Base-by-base conservation (phyloP, 2,113 vertebrate species). In the Callocephalon fimbriatum region DNA sequence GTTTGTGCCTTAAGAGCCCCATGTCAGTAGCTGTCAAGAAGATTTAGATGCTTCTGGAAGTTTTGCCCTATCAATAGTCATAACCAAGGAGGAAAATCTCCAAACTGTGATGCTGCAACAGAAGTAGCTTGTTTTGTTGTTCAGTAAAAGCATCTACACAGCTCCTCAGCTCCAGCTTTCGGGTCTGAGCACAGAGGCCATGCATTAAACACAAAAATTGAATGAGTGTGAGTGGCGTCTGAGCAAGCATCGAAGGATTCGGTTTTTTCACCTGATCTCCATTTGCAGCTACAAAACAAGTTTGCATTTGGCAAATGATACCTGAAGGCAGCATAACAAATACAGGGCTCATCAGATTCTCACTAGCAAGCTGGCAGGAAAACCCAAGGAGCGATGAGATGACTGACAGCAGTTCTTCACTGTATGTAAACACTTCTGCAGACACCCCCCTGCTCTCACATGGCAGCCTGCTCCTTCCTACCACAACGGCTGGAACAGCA, bases 391-490 rank as follows among this genome's bases (percentile, higher is more conserved):
- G 68, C 6, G 2, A 93, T 67, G 63, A 59, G 20, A 58, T n/a
- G 84, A 96, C 51, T 79, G 95, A 86, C 88, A 83, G 68, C 32
- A 81, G 50, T 67, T 94, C 67, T 95, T 75, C 42, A 50, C 25
- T 93, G 50, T 63, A 62, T 63, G 70, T 47, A 93, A 94, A 92
- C 85, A 93, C 66, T 85, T 87, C 35, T 82, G 63, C 53, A 83
- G 47, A 66, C 53, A 80, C 6, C 12, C 7, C 15, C 29, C 32
- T 79, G 45, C 78, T 92, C 90, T 48, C 10, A 4, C 82, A 68
- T 71, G 19, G 15, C 56, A 72, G 29, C 51, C 37, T 88, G 91
- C 48, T 71, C 65, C 25, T 48, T 78, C 78, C 84, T 59, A 54
- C 72, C 6, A 13, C 32, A 26, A 59, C 31, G 66, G 77, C 10